Evolutionary conservation across 1,140 invertebrate genomes (phyloP).

Genomic region (Chrysomallon squamiferum): DNA sequence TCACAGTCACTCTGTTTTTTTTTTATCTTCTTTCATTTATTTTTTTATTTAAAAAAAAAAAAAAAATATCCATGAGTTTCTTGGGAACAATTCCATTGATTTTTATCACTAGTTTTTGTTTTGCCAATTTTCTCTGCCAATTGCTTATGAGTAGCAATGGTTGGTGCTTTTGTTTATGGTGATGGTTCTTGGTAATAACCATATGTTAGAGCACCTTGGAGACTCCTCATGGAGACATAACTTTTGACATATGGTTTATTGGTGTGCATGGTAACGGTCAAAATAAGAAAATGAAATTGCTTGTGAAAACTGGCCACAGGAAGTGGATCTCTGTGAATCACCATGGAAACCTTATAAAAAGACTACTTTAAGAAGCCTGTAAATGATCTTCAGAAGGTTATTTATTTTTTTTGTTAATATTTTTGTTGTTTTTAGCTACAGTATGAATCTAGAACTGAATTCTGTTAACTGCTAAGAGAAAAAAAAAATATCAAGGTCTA

Average conservation of each 20-base stretch:
- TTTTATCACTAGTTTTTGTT: neutral
- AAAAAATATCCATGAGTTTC: too few relatives aligned
- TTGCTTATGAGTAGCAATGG: neutral
- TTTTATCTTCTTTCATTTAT: too few relatives aligned
- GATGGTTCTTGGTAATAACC: neutral
- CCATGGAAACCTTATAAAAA: slow-evolving; percentile 1
- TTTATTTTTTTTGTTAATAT: too few relatives aligned
- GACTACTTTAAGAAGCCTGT: too few relatives aligned
- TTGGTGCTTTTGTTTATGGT: slow-evolving; percentile 1
- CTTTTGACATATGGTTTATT: slow-evolving; percentile 7
- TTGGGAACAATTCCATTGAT: too few relatives aligned
- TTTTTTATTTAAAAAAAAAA: too few relatives aligned
- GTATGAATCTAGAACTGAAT: too few relatives aligned
- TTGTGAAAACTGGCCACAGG: neutral
- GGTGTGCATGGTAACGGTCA: slow-evolving; percentile 1
- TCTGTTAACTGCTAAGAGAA: too few relatives aligned
- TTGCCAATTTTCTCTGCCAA: neutral
- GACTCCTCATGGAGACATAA: neutral
- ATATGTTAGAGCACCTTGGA: slow-evolving; percentile 3
- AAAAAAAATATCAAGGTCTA: too few relatives aligned
- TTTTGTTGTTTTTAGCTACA: too few relatives aligned
- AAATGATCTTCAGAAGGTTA: too few relatives aligned
- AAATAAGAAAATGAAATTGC: slow-evolving; percentile 1
- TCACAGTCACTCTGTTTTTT: too few relatives aligned
- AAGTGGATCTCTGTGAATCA: neutral